phyloP scores from a whole-genome alignment of 1,140 invertebrate genomes.

The Ptiloglossa arizonensis region DNA sequence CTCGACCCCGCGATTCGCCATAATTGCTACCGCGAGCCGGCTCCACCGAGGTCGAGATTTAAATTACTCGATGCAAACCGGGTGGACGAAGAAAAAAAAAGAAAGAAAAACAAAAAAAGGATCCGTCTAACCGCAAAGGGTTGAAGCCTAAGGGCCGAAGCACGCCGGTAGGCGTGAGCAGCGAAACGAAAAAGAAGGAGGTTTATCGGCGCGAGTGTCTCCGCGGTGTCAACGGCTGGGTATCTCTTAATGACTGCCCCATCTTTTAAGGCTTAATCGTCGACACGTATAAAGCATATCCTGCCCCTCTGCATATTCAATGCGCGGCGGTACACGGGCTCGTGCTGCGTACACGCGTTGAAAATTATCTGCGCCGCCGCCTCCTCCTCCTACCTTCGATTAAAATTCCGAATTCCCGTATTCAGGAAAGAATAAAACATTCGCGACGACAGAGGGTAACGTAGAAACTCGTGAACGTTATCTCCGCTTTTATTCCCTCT shows the following conservation, averaged over 20 bases:
- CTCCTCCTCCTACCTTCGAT: constrained; percentile 30
- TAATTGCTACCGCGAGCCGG: not conserved
- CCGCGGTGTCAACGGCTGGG: constrained; percentile 76
- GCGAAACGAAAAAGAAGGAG: constrained; percentile 12
- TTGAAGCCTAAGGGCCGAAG: not conserved
- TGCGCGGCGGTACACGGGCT: constrained; percentile 62
- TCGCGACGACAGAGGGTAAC: too few species aligned
- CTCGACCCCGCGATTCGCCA: not conserved
- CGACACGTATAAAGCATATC: constrained; percentile 80
- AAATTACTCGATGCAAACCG: not conserved
- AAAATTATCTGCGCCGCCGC: constrained; percentile 44
- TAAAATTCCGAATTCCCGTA: constrained; percentile 46
- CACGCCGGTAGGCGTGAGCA: not conserved
- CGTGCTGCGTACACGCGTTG: constrained; percentile 57
- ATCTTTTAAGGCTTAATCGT: constrained; percentile 79
- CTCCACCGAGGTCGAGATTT: not conserved
- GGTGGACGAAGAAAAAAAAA: too few species aligned
- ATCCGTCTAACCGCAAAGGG: not conserved
- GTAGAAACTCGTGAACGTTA: not conserved
- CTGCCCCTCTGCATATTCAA: constrained; percentile 79
- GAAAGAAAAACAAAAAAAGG: constrained; percentile 6
- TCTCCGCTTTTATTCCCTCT: not conserved
- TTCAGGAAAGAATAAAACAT: constrained; percentile 21
- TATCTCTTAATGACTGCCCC: constrained; percentile 81
- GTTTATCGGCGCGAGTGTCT: constrained; percentile 75